A percentile compares a stretch with the other conserved stretches of the same genome.
Conservation (phyloP, 2,113 vertebrate genomes). For the Aptenodytes patagonicus region DNA sequence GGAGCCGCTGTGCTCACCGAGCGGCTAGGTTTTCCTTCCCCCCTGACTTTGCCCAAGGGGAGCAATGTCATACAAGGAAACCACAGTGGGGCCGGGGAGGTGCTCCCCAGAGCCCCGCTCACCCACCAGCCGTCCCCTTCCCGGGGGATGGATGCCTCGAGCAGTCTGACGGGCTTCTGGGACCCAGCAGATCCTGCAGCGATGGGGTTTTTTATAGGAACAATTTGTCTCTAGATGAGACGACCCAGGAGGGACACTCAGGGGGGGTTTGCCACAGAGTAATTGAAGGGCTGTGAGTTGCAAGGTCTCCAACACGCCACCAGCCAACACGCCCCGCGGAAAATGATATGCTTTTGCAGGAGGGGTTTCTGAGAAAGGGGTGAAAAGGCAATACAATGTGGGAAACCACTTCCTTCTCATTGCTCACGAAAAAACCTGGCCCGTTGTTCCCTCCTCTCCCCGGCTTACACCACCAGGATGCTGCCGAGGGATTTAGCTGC, state of each 20-base stretch:
- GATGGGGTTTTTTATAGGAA: not conserved
- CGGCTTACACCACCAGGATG: rapidly evolving
- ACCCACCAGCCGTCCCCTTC: not conserved
- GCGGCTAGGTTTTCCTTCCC: not conserved
- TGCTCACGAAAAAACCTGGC: not conserved
- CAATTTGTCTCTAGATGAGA: not conserved
- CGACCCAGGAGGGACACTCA: rapidly evolving
- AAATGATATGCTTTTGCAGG: rapidly evolving
- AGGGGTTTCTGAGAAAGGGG: not conserved
- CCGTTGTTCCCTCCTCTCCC: rapidly evolving
- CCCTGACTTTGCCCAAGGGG: not conserved
- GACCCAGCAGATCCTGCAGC: not conserved
- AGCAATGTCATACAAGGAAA: not conserved
- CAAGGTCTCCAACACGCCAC: not conserved
- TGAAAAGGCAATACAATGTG: rapidly evolving
- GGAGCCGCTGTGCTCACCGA: not conserved
- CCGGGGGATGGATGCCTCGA: not conserved
- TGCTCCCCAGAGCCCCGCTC: not conserved
- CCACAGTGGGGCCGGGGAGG: rapidly evolving
- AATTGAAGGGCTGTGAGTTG: not conserved
- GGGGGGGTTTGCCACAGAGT: not conserved
- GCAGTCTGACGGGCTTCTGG: not conserved
- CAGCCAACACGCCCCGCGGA: rapidly evolving
- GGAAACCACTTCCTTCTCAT: not conserved
- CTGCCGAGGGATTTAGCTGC: not conserved